Percentiles rank a stretch among this genome's conserved stretches.
phyloP scores from a whole-genome alignment of 2,888 invertebrate species.

The Rotaria socialis region DNA sequence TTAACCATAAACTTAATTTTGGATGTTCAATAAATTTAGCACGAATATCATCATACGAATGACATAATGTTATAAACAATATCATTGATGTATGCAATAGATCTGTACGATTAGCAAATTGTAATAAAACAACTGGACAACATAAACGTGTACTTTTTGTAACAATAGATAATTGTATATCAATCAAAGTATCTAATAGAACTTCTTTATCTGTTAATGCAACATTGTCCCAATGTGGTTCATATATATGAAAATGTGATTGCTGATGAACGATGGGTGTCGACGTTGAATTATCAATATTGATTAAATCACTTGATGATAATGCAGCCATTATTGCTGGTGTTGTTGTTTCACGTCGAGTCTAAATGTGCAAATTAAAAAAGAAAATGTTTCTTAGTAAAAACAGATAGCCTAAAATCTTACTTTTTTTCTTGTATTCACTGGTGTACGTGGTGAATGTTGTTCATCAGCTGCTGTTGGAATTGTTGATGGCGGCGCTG shows the following conservation, averaged over 20 bases:
- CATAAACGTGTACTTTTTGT: slow-evolving; percentile 3
- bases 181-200: not conserved
- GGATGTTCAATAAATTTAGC: not conserved
- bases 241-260: not conserved
- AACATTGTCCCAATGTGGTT: slow-evolving; percentile 4
- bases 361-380: not conserved
- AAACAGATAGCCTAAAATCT: not conserved
- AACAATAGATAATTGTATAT: slow-evolving; percentile 32
- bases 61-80: slow-evolving; percentile 18
- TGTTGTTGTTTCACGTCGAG: slow-evolving; percentile 18
- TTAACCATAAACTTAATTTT: slow-evolving; percentile 29
- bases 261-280: slow-evolving; percentile 6
- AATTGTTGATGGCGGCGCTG: not conserved
- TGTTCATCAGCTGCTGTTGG: not conserved
- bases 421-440: slow-evolving; percentile 22
- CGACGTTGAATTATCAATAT: not conserved
- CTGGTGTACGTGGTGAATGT: slow-evolving; percentile 1
- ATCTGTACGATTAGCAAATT: slow-evolving; percentile 8
- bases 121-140: not conserved
- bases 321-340: not conserved
- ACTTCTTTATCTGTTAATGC: slow-evolving; percentile 5
- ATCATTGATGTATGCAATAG: slow-evolving; percentile 8
- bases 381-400: not conserved
- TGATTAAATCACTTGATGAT: not conserved
- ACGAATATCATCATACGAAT: slow-evolving; percentile 21